These are phyloP conservation scores for Pteropus alecto DNA, from an alignment of 2,113 vertebrate genomes.

Conservation along the genomic window DNA sequence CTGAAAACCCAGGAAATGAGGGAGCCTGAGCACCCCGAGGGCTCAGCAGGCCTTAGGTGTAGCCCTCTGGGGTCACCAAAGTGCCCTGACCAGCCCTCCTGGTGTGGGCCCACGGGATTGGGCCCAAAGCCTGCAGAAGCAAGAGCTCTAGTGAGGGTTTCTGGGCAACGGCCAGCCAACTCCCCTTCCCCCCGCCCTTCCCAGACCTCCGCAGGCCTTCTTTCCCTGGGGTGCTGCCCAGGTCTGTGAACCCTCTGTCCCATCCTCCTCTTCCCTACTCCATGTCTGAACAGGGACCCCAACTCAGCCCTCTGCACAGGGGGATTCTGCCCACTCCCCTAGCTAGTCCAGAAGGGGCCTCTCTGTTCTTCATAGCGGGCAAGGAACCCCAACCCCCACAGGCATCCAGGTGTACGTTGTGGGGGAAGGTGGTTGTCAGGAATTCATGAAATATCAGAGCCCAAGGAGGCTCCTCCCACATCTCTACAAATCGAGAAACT, in stretches of 20 bases:
- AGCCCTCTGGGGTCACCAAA: background rate
- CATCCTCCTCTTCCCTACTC: background rate
- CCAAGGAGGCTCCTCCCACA: constrained; percentile 12
- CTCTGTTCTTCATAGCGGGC: background rate
- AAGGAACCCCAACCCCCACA: background rate
- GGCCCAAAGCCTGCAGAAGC: background rate
- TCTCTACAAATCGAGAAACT: constrained; percentile 37
- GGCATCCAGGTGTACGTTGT: background rate
- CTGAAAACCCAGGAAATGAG: background rate
- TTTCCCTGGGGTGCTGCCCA: background rate
- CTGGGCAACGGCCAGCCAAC: background rate
- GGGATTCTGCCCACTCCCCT: background rate
- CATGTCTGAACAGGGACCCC: background rate
- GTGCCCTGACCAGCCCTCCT: background rate
- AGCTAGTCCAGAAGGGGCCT: background rate
- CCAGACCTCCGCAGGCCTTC: background rate
- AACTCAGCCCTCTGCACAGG: background rate
- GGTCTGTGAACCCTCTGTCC: background rate
- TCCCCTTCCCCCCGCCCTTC: background rate
- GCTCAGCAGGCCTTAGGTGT: background rate
- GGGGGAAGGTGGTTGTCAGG: accelerated
- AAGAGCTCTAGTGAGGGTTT: background rate
- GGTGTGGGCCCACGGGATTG: background rate
- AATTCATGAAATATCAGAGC: background rate
- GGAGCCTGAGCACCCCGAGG: background rate